These are phyloP conservation scores for Pheosia tremula DNA, from an alignment of 2,888 invertebrate species.

Conservation along the genomic window DNA sequence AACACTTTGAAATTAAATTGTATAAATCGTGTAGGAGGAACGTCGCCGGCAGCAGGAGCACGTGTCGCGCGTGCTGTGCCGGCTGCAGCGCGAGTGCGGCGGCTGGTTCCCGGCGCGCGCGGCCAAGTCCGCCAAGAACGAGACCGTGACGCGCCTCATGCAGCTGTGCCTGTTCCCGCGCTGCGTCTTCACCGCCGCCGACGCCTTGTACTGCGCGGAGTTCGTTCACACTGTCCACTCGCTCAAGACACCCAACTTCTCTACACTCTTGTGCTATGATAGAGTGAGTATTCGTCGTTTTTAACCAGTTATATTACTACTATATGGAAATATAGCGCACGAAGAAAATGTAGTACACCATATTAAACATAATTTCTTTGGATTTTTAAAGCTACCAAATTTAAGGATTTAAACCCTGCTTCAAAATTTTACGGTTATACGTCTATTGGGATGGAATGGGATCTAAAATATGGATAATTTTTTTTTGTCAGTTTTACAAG, in stretches of 20 bases:
- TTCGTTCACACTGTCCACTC: slow-evolving; percentile 98
- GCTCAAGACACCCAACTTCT: slow-evolving; percentile 97
- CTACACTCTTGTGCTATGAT: slow-evolving; percentile 98
- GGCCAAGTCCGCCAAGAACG: slow-evolving; percentile 96
- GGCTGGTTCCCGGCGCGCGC: slow-evolving; percentile 94
- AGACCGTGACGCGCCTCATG: slow-evolving; percentile 97
- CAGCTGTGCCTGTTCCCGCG: slow-evolving; percentile 98
- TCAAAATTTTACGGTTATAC: too few species aligned
- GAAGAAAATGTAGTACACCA: too few species aligned
- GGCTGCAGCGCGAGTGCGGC: slow-evolving; percentile 90
- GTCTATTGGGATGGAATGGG: too few species aligned
- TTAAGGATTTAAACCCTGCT: too few species aligned
- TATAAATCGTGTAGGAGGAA: slow-evolving; percentile 89
- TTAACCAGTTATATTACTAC: neutral
- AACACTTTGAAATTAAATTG: neutral
- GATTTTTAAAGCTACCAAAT: too few species aligned
- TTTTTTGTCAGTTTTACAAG: too few species aligned
- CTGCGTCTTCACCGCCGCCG: slow-evolving; percentile 97
- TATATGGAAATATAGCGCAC: too few species aligned
- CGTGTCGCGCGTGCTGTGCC: slow-evolving; percentile 92
- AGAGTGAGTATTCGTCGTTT: slow-evolving; percentile 86
- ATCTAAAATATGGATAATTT: too few species aligned
- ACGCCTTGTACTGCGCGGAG: slow-evolving; percentile 98
- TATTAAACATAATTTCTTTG: too few species aligned
- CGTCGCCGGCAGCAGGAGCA: slow-evolving; percentile 97